Evolutionary conservation across 2,797 vertebrate genomes (phyloP).

Genomic region (Nyctalus aviator): DNA sequence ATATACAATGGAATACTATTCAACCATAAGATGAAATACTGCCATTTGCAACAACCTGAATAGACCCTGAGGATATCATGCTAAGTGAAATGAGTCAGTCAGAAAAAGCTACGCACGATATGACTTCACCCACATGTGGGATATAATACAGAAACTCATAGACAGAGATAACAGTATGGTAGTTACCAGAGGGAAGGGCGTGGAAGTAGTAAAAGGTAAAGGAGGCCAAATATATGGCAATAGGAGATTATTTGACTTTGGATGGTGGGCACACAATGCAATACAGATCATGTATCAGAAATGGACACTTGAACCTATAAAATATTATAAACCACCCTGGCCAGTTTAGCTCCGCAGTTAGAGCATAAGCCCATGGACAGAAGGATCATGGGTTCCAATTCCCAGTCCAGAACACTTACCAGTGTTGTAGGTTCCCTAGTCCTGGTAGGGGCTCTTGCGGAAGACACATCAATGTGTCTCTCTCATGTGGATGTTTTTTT

Average conservation of each 20-base stretch:
- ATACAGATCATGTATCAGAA: background rate
- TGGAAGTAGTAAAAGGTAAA: background rate
- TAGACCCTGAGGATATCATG: background rate
- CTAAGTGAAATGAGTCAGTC: background rate
- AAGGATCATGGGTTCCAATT: too few species aligned
- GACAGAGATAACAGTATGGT: background rate
- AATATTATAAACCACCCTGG: too few species aligned
- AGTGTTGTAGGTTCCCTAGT: too few species aligned
- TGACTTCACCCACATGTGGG: background rate
- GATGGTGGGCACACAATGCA: background rate
- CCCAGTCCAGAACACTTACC: too few species aligned
- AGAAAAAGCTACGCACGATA: background rate
- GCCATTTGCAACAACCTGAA: background rate
- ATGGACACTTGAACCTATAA: background rate
- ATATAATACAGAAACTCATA: background rate
- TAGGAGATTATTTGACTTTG: background rate
- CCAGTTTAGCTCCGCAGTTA: too few species aligned
- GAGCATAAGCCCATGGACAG: too few species aligned
- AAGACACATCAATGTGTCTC: too few species aligned
- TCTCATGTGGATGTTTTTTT: too few species aligned
- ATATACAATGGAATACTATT: background rate
- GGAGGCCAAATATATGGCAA: background rate
- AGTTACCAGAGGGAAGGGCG: background rate
- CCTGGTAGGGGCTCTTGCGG: too few species aligned
- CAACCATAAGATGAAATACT: background rate